A percentile compares a stretch with the other conserved stretches of the same genome.
These are phyloP conservation scores for Coregonus sp. DNA, from an alignment of 2,797 vertebrate genomes.

Conservation along the genomic window DNA sequence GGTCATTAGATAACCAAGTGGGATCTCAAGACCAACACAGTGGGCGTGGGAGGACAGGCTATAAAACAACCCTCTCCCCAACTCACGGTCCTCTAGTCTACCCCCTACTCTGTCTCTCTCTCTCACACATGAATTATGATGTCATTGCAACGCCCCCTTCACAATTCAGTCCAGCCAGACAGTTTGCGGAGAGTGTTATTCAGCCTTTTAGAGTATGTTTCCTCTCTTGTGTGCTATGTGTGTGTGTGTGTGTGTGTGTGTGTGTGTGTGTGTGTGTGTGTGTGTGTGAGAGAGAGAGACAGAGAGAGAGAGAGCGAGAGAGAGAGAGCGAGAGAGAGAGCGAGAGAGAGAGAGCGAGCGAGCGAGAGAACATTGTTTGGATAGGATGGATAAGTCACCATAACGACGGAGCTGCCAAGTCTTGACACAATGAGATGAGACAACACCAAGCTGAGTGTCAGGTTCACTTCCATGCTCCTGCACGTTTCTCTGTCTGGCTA, in stretches of 20 bases:
- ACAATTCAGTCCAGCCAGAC: slow-evolving; percentile 38
- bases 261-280: background rate
- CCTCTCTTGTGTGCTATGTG: slow-evolving; percentile 13
- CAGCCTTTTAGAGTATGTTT: slow-evolving; percentile 8
- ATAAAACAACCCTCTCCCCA: slow-evolving; percentile 49
- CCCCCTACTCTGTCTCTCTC: slow-evolving; percentile 34
- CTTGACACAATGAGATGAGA: slow-evolving; percentile 24
- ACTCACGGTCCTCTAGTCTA: slow-evolving; percentile 24
- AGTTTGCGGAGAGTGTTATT: slow-evolving; percentile 27
- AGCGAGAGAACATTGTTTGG: slow-evolving; percentile 39
- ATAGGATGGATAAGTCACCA: slow-evolving; percentile 39
- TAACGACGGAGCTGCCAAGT: slow-evolving; percentile 42
- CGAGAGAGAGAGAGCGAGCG: background rate
- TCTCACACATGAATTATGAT: slow-evolving; percentile 42
- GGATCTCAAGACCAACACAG: slow-evolving; percentile 64
- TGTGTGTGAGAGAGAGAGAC: background rate
- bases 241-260: slow-evolving; percentile 3
- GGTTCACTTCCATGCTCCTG: background rate
- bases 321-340: too few species aligned
- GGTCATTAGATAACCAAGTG: slow-evolving; percentile 70
- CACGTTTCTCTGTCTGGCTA: background rate
- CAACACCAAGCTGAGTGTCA: slow-evolving; percentile 28
- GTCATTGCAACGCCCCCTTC: slow-evolving; percentile 37
- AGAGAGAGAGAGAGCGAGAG: too few species aligned
- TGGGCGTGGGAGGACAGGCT: slow-evolving; percentile 27